Conservation (phyloP, 1,140 invertebrate genomes). For the Drosophila asahinai region DNA sequence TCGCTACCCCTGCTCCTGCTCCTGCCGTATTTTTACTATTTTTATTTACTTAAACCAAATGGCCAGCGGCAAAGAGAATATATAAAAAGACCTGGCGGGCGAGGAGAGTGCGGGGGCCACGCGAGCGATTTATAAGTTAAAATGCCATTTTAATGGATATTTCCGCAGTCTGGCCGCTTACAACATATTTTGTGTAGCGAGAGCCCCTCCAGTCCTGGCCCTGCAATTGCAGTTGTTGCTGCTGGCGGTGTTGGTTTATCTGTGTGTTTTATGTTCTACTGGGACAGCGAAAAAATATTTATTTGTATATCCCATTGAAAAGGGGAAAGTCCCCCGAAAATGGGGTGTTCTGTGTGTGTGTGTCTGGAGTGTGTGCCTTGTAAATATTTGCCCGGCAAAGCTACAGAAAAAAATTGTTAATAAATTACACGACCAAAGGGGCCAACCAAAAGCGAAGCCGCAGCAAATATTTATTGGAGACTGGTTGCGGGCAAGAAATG, state of each 20-base stretch:
- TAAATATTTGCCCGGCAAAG: conserved; percentile 47
- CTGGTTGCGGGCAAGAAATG: conserved; percentile 12
- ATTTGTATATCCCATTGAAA: conserved; percentile 57
- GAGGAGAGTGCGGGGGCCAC: conserved; percentile 28
- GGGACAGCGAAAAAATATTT: conserved; percentile 51
- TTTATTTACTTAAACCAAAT: conserved; percentile 70
- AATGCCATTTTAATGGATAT: conserved; percentile 84
- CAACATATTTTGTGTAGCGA: conserved; percentile 70
- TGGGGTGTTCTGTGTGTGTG: background rate
- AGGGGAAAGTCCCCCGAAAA: conserved; percentile 3
- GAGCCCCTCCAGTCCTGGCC: background rate
- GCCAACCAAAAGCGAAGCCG: conserved; percentile 35
- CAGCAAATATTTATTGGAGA: conserved; percentile 53
- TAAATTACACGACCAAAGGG: conserved; percentile 59
- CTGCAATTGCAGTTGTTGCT: conserved; percentile 35
- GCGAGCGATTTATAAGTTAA: conserved; percentile 78
- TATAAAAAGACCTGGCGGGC: conserved; percentile 43
- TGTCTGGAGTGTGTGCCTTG: conserved; percentile 29
- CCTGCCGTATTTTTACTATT: conserved; percentile 34
- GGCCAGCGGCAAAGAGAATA: conserved; percentile 65
- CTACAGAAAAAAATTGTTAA: conserved; percentile 50
- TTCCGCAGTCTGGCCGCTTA: conserved; percentile 69
- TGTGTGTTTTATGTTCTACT: conserved; percentile 53
- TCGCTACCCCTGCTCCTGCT: background rate
- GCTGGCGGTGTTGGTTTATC: conserved; percentile 39